Evolutionary conservation across 2,888 invertebrate species (phyloP), one percentile per base, ranked within the genome.

Genomic region (Drosophila merina): DNA sequence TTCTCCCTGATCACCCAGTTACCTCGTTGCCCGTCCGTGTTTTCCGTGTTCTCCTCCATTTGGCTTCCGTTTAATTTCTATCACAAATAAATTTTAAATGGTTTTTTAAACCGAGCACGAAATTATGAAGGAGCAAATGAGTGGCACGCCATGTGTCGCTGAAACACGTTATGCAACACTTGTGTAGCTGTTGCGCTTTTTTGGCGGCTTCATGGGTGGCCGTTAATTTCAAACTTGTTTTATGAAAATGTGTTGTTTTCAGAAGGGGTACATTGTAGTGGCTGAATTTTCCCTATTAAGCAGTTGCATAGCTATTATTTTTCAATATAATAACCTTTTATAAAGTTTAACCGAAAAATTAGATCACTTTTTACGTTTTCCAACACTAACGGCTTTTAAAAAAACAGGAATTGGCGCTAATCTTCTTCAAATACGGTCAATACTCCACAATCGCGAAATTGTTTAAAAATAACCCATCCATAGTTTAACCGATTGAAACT

Each of bases 11-110:
- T 33, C 36, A 9, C 10, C 9, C 42, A 59, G 60, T 74, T 55
- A 74, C 74, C 74, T 20, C 74, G 74, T 20, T 30, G 31, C 8
- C 69, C 69, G n/a, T 69, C 73, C 2, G 7, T 4, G 9, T 59
- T 74, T 0, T 74, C 74, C 8, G 31, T 47, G 12, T 47, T 71
- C 10, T 58, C 72, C 3, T 72, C 72, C 72, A 72, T 72, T 48
- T 42, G 33, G 14, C 12, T 8, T 40, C 26, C n/a, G 10, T 31
- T 48, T 12, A 40, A 0, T 6, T 56, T 5, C 26, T 4, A 26
- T 20, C n/a, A 54, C 14, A 44, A 56, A 20, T 1, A 0, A 69
- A 31, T 4, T 45, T 8, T n/a, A 48, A 30, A 38, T 25, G 10
- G 36, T 10, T 8, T 9, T 7, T 9, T 1, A 1, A 14, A 4